Evolutionary conservation across 2,888 invertebrate species (phyloP).

Genomic region (Meandrusa payeni): DNA sequence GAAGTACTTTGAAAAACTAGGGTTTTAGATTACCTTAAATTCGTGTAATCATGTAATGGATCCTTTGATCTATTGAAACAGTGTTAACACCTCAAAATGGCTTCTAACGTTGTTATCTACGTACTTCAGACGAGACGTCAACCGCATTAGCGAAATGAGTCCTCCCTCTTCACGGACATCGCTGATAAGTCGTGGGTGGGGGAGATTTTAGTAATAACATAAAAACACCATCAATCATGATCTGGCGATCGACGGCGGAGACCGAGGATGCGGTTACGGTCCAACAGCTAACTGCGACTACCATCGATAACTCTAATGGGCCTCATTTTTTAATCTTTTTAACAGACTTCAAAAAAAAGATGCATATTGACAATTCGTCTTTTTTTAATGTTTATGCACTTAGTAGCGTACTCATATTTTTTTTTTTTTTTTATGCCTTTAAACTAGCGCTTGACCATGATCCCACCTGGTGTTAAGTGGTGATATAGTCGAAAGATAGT

Average conservation of each 20-base stretch:
- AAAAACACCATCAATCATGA: slow-evolving; percentile 71
- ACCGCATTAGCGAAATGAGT: slow-evolving; percentile 57
- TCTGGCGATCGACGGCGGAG: slow-evolving; percentile 42
- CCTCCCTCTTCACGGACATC: slow-evolving; percentile 35
- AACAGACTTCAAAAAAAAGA: no score
- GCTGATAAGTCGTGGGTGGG: slow-evolving; percentile 36
- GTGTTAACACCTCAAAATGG: slow-evolving; percentile 35
- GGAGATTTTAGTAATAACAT: slow-evolving; percentile 47
- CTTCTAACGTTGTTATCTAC: slow-evolving; percentile 51
- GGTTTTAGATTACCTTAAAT: neutral
- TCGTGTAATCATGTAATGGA: slow-evolving; percentile 33
- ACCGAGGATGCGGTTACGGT: slow-evolving; percentile 42
- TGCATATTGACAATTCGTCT: no score
- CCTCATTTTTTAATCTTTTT: no score
- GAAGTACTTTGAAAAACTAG: neutral
- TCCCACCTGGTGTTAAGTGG: no score
- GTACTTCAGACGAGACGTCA: slow-evolving; percentile 50
- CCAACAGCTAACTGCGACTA: slow-evolving; percentile 60
- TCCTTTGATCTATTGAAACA: slow-evolving; percentile 34
- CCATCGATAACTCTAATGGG: slow-evolving; percentile 53
- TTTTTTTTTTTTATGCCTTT: no score
- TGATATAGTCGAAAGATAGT: no score
- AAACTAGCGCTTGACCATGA: no score
- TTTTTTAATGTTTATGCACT: no score
- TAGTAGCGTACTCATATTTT: no score